Evolutionary conservation across 1,140 invertebrate species (phyloP).

Genomic region (Pogonognathellus flavescens): DNA sequence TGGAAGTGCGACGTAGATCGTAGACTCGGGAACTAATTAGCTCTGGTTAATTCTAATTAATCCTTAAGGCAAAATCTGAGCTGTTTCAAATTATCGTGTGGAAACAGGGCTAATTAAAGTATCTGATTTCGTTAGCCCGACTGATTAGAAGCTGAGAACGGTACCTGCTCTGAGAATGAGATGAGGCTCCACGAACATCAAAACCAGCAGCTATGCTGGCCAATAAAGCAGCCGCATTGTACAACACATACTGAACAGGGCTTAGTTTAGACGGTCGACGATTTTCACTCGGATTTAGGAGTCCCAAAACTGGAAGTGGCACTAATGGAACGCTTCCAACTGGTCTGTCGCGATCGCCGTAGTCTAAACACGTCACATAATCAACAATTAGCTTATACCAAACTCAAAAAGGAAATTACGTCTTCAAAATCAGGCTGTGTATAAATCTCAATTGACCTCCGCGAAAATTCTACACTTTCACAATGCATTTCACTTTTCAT

Average conservation of each 20-base stretch:
- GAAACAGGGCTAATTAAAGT: not conserved
- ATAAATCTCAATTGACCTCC: slow-evolving; percentile 13
- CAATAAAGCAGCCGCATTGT: slow-evolving; percentile 90
- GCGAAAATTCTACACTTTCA: not conserved
- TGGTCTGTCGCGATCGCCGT: slow-evolving; percentile 37
- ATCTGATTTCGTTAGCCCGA: not conserved
- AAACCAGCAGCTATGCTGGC: slow-evolving; percentile 90
- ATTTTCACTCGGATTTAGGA: slow-evolving; percentile 42
- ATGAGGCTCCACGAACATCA: slow-evolving; percentile 79
- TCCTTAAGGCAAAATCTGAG: not conserved
- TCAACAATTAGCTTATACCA: not conserved
- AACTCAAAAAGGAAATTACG: not conserved
- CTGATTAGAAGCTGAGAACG: no score
- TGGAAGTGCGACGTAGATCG: not conserved
- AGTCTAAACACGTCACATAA: slow-evolving; percentile 47
- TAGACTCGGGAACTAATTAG: not conserved
- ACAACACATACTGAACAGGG: slow-evolving; percentile 85
- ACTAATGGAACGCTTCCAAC: slow-evolving; percentile 49
- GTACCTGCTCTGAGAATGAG: slow-evolving; percentile 71
- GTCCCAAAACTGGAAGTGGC: slow-evolving; percentile 43
- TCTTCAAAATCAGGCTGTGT: not conserved
- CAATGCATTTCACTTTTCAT: slow-evolving; percentile 9
- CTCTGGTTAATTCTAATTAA: not conserved
- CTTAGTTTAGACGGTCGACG: slow-evolving; percentile 70
- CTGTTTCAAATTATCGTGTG: no score